Percentiles rank a stretch among this genome's conserved stretches.
These are phyloP conservation scores for Periparus ater DNA, from an alignment of 2,797 vertebrate genomes.

Conservation along the genomic window DNA sequence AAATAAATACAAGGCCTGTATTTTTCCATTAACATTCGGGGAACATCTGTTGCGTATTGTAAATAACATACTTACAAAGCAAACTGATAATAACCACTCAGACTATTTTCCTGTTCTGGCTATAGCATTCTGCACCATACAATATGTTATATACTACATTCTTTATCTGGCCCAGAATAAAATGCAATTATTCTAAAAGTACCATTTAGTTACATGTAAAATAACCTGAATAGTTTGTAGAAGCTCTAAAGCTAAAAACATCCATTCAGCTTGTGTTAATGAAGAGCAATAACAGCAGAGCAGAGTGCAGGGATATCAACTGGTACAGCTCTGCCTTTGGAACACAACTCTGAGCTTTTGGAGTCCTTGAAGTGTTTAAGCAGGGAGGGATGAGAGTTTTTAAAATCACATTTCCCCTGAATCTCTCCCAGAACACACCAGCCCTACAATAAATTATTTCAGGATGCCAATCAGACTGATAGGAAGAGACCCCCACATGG, in stretches of 20 bases:
- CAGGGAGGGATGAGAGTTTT: neutral
- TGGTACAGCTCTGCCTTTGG: neutral
- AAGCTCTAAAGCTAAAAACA: neutral
- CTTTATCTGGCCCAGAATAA: neutral
- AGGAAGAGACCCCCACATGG: neutral
- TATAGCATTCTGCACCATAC: conserved; percentile 37
- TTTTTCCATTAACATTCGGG: conserved; percentile 78
- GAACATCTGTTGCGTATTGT: conserved; percentile 82
- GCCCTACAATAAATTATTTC: neutral
- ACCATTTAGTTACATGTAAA: neutral
- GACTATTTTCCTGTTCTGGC: conserved; percentile 69
- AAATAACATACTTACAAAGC: conserved; percentile 82
- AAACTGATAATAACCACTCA: conserved; percentile 73
- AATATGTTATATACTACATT: neutral
- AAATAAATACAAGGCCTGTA: conserved; percentile 77
- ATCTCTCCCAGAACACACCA: neutral
- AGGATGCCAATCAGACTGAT: neutral
- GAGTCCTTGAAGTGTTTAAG: neutral
- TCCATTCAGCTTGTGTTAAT: neutral
- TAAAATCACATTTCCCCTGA: neutral
- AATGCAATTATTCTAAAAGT: neutral
- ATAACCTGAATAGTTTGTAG: neutral
- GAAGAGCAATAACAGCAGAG: neutral
- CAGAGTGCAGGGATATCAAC: neutral
- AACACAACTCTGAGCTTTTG: neutral